Percentiles rank a stretch among this genome's conserved stretches.
phyloP scores from a whole-genome alignment of 2,113 vertebrate genomes.

The Osmerus mordax region DNA sequence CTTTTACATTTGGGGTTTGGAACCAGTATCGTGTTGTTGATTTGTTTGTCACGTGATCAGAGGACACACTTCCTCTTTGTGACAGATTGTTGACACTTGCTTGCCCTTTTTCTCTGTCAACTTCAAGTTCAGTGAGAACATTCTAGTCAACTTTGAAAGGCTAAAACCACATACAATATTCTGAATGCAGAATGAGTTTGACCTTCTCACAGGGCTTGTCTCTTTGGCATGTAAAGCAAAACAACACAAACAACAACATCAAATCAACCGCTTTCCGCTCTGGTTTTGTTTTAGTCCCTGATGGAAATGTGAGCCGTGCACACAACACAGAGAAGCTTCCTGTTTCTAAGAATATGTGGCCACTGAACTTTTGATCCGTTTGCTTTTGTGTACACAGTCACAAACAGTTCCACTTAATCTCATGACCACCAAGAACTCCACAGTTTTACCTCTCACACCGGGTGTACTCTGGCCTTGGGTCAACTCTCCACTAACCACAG shows the following conservation, averaged over 20 bases:
- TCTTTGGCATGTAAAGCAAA: slow-evolving; percentile 7
- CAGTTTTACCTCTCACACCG: slow-evolving; percentile 14
- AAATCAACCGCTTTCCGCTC: slow-evolving; percentile 17
- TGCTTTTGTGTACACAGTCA: slow-evolving; percentile 36
- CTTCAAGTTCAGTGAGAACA: no score
- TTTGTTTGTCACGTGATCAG: slow-evolving; percentile 1
- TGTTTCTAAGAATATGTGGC: slow-evolving; percentile 67
- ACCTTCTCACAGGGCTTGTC: slow-evolving; percentile 11
- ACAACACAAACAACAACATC: slow-evolving; percentile 10
- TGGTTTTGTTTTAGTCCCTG: slow-evolving; percentile 26
- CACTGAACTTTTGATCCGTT: slow-evolving; percentile 56
- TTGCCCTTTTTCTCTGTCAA: neutral
- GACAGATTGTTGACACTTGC: neutral
- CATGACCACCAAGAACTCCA: slow-evolving; percentile 54
- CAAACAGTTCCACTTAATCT: slow-evolving; percentile 52
- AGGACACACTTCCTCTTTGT: neutral
- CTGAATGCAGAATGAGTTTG: neutral
- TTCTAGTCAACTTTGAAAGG: no score
- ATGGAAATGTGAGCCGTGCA: slow-evolving; percentile 47
- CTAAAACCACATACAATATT: no score
- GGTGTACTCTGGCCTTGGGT: neutral
- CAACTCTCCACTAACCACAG: neutral
- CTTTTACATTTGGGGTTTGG: neutral
- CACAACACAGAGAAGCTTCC: slow-evolving; percentile 47
- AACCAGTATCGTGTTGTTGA: neutral